Percentiles rank a stretch among this genome's conserved stretches.
phyloP scores from a whole-genome alignment of 1,140 invertebrate genomes.

The Meteorus sp. region DNA sequence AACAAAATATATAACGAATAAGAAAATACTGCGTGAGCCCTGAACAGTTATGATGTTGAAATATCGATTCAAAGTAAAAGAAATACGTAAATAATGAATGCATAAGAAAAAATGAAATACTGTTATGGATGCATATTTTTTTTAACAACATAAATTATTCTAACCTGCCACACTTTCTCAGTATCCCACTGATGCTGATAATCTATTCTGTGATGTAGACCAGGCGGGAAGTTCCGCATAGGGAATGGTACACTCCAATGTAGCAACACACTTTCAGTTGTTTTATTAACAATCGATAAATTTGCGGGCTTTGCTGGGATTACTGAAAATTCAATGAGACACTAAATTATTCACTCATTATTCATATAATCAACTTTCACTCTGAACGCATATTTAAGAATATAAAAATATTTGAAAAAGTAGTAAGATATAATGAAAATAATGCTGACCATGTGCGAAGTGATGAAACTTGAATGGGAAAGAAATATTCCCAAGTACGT shows the following conservation, averaged over 20 bases:
- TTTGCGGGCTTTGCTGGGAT: slow-evolving; percentile 63
- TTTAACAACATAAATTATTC: slow-evolving; percentile 19
- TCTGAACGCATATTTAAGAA: no score
- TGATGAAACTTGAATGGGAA: slow-evolving; percentile 63
- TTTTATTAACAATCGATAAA: slow-evolving; percentile 61
- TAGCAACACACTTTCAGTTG: slow-evolving; percentile 62
- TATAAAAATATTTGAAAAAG: slow-evolving; percentile 12
- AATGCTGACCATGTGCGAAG: slow-evolving; percentile 61
- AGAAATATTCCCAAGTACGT: slow-evolving; percentile 60
- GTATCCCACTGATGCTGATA: slow-evolving; percentile 66
- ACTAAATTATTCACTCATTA: no score
- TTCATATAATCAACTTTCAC: no score
- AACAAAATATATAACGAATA: neutral
- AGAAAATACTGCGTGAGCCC: neutral
- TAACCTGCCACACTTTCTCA: slow-evolving; percentile 61
- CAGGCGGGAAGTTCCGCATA: slow-evolving; percentile 63
- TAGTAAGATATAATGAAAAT: neutral
- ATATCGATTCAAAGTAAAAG: neutral
- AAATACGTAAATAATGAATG: neutral
- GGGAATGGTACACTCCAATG: slow-evolving; percentile 64
- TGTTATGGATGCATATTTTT: neutral
- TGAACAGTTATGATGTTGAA: neutral
- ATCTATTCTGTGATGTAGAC: slow-evolving; percentile 64
- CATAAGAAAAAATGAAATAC: neutral
- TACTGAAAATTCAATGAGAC: slow-evolving; percentile 54